Evolutionary conservation across 2,113 vertebrate genomes (phyloP).

Genomic region (Aleadryas rufinucha): DNA sequence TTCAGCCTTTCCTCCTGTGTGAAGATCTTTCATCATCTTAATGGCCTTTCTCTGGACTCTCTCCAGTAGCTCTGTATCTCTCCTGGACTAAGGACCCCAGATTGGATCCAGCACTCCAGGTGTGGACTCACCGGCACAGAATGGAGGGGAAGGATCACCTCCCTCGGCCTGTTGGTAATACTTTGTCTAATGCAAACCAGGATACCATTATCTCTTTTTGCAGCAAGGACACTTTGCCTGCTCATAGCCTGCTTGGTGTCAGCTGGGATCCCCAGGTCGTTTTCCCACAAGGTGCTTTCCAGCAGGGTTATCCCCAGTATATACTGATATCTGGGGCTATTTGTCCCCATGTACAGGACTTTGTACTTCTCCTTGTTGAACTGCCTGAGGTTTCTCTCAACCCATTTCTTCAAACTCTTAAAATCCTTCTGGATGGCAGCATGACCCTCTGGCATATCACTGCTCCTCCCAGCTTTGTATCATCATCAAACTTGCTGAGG

Average conservation of each 20-base stretch:
- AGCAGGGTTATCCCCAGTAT: not conserved
- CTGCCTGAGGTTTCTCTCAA: not conserved
- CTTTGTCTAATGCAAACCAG: not conserved
- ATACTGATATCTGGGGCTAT: not conserved
- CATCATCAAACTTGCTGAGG: not conserved
- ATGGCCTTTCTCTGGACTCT: not conserved
- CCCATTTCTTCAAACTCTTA: not conserved
- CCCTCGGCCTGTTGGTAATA: not conserved
- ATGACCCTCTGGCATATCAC: not conserved
- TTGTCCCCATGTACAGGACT: not conserved
- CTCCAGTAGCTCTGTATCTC: not conserved
- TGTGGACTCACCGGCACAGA: not conserved
- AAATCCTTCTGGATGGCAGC: not conserved
- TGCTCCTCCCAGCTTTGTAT: not conserved
- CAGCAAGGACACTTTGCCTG: not conserved
- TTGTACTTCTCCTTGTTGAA: not conserved
- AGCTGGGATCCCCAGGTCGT: not conserved
- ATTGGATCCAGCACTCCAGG: not conserved
- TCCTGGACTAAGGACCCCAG: not conserved
- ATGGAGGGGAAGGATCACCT: not conserved
- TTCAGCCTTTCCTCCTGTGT: not conserved
- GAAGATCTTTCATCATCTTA: not conserved
- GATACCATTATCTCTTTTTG: not conserved
- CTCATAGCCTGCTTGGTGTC: not conserved
- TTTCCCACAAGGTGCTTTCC: not conserved